phyloP scores from a whole-genome alignment of 2,888 invertebrate species.

The Hetaerina titia region DNA sequence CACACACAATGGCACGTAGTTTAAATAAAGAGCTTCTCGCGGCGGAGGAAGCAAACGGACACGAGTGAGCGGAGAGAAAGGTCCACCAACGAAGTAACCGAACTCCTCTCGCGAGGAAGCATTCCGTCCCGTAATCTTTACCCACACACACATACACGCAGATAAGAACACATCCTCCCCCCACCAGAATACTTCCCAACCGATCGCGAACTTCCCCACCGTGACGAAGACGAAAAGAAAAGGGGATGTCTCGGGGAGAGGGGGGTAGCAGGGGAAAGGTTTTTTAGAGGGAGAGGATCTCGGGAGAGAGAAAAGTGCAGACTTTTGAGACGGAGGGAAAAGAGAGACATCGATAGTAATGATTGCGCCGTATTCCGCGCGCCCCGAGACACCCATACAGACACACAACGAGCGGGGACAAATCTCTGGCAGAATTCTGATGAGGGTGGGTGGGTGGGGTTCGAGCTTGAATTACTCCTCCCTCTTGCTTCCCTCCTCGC shows the following conservation, averaged over 20 bases:
- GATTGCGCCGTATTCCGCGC: conserved; percentile 31
- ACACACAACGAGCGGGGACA: neutral
- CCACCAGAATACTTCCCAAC: no score
- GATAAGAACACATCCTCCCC: no score
- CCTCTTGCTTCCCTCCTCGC: neutral
- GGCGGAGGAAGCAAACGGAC: no score
- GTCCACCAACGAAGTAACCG: no score
- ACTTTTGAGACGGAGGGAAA: neutral
- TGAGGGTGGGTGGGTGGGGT: neutral
- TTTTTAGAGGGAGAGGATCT: neutral
- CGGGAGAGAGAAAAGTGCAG: neutral
- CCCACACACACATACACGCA: no score
- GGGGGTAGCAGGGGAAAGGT: neutral
- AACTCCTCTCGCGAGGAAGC: neutral
- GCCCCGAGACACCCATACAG: neutral
- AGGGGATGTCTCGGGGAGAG: no score
- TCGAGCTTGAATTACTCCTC: neutral
- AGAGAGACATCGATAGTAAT: conserved; percentile 7
- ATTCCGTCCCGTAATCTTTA: neutral
- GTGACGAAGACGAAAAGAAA: no score
- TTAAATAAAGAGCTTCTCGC: no score
- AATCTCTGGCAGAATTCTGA: neutral
- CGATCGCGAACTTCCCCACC: no score
- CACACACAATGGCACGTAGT: no score
- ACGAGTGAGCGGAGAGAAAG: no score